Percentiles rank a stretch among this genome's conserved stretches.
Evolutionary conservation across 2,113 vertebrate genomes (phyloP).

Genomic region (Bombycilla garrulus): DNA sequence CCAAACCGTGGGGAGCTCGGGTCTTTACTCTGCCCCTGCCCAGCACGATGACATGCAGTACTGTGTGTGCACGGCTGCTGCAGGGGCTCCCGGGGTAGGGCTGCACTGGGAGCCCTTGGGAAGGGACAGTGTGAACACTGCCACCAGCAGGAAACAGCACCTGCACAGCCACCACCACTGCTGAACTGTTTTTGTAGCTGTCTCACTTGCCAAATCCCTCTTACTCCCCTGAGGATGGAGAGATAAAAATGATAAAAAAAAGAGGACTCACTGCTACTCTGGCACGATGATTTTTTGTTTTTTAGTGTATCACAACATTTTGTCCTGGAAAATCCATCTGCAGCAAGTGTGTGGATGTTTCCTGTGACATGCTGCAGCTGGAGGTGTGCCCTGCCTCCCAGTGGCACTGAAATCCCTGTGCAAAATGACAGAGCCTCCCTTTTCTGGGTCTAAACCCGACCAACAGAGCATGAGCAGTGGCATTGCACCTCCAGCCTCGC

Average conservation of each 20-base stretch:
- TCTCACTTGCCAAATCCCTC: background rate
- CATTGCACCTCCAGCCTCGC: background rate
- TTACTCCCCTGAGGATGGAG: background rate
- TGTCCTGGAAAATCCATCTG: background rate
- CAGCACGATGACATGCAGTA: fast-evolving
- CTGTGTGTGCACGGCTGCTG: fast-evolving
- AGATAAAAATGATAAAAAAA: background rate
- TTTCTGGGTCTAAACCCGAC: background rate
- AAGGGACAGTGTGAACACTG: background rate
- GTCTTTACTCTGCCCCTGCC: background rate
- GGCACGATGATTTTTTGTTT: background rate
- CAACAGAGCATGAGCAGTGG: fast-evolving
- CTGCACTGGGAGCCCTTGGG: fast-evolving
- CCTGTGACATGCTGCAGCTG: background rate
- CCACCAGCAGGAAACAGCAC: background rate
- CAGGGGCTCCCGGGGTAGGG: background rate
- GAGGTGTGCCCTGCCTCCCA: background rate
- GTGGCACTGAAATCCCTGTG: background rate
- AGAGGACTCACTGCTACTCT: background rate
- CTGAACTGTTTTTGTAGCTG: background rate
- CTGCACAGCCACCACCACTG: background rate
- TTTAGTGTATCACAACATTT: background rate
- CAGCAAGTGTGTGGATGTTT: background rate
- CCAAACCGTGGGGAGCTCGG: background rate
- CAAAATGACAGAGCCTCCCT: background rate